Percentiles rank a stretch among this genome's conserved stretches.
These are phyloP conservation scores for human (Homo sapiens) DNA, from an alignment of 2,113 vertebrate genomes.

Conservation along the genomic window DNA sequence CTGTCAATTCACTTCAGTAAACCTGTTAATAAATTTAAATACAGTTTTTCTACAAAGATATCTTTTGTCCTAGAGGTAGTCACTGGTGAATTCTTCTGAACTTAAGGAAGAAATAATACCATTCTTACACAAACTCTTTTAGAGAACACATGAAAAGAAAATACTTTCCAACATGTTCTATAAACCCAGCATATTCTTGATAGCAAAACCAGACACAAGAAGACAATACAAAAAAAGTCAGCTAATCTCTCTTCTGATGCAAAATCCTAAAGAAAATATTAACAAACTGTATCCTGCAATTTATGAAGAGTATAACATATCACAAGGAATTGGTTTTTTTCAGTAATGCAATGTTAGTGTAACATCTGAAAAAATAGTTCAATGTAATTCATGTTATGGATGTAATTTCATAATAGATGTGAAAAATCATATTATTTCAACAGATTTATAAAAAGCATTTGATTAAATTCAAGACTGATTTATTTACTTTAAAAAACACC, in stretches of 20 bases:
- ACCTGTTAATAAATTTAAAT: neutral
- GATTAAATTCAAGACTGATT: neutral
- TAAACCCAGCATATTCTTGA: neutral
- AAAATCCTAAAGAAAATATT: neutral
- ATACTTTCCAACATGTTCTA: neutral
- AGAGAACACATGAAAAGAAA: neutral
- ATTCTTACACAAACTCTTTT: neutral
- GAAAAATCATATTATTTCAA: neutral
- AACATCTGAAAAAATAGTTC: conserved; percentile 1
- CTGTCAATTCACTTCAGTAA: neutral
- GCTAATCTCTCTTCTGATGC: neutral
- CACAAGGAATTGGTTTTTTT: neutral
- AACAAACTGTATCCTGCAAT: neutral
- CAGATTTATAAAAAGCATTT: neutral
- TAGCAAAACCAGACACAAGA: neutral
- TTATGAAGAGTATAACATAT: neutral
- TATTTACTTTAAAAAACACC: neutral
- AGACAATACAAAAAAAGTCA: neutral
- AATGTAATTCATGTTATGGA: neutral
- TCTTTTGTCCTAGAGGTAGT: neutral
- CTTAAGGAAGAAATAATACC: neutral
- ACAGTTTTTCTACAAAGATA: neutral
- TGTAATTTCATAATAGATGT: neutral
- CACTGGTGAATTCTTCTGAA: neutral
- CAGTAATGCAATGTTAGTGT: neutral